Conservation (phyloP, 1,140 invertebrate species). For the Pseudomyrmex cubaensis region DNA sequence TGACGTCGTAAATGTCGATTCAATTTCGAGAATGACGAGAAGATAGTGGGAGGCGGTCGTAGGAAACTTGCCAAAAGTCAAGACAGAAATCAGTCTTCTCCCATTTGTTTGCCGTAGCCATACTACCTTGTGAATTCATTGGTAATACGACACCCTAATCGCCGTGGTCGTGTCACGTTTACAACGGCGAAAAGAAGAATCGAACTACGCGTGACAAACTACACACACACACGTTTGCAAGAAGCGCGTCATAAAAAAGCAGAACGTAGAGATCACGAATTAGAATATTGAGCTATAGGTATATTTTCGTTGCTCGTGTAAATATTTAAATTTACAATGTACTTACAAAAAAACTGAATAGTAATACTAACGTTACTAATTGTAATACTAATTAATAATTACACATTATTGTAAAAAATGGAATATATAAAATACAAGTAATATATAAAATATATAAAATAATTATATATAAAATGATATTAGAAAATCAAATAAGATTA, state of each 20-base stretch:
- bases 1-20: conserved; percentile 78
- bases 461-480: background rate
- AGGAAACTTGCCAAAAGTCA: conserved; percentile 78
- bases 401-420: too few relatives aligned
- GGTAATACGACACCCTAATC: conserved; percentile 68
- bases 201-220: conserved; percentile 18
- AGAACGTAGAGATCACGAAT: background rate
- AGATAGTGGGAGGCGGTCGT: conserved; percentile 65
- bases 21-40: conserved; percentile 72
- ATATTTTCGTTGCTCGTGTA: conserved; percentile 9
- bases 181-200: conserved; percentile 42
- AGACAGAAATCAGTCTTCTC: conserved; percentile 73
- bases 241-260: conserved; percentile 18
- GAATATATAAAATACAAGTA: too few relatives aligned
- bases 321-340: conserved; percentile 11
- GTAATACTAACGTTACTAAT: too few relatives aligned
- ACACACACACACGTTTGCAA: conserved; percentile 18
- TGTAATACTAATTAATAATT: too few relatives aligned
- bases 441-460: too few relatives aligned
- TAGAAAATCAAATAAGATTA: background rate
- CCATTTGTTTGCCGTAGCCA: conserved; percentile 70
- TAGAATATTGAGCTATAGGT: background rate
- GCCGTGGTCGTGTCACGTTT: conserved; percentile 53
- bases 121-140: conserved; percentile 64
- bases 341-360: background rate